Base-by-base conservation (phyloP, 35 echinoderm and acorn worm species). In the Chiridota heheva region DNA sequence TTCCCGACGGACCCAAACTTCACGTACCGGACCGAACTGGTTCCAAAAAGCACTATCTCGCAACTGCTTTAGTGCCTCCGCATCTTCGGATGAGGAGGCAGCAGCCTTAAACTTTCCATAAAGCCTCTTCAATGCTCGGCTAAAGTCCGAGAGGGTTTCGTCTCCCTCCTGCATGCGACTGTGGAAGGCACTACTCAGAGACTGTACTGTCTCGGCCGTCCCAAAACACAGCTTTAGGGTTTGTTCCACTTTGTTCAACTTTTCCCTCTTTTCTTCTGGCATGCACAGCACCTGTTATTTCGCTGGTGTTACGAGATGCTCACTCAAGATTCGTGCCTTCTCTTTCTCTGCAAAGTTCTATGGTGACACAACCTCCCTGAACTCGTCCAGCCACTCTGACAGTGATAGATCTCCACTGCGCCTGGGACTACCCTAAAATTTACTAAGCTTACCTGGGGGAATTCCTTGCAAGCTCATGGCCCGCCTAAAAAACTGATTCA, bases 221-320 rank as follows among this genome's bases (percentile, higher is more conserved):
- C 67, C 82, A 62, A 86, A 86, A 26, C 67, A 81, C 36, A 70
- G 32, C 39, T 62, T 61, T 13, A 81, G 38, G 3, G 59, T 28
- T 16, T 17, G 33, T 2, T 76, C 57, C 22, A 86, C 20, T 37
- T 85, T 33, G 5, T 27, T 37, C 8, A 30, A 60, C 7, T 75
- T 20, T 17, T 77, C 42, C 61, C 70, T 36, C 18, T 78, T 41
- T 2, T 0, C 27, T n/a, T 58, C 39, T 0, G 32, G 16, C 35
- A 77, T 51, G 29, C 82, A 86, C 70, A 31, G 36, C 7, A 86
- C 46, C 43, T 86, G 69, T 42, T 86, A 69, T 22, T 63, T 73
- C 4, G 82, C 82, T 2, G 82, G 38, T 7, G 69, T 70, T 3
- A 24, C 38, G 5, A 85, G 67, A 40, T 85, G 82, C 8, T 75